Percentiles rank a stretch among this genome's conserved stretches.
phyloP scores from a whole-genome alignment of 2,113 vertebrate genomes.

The Pseudorhombus dupliciocellatus region DNA sequence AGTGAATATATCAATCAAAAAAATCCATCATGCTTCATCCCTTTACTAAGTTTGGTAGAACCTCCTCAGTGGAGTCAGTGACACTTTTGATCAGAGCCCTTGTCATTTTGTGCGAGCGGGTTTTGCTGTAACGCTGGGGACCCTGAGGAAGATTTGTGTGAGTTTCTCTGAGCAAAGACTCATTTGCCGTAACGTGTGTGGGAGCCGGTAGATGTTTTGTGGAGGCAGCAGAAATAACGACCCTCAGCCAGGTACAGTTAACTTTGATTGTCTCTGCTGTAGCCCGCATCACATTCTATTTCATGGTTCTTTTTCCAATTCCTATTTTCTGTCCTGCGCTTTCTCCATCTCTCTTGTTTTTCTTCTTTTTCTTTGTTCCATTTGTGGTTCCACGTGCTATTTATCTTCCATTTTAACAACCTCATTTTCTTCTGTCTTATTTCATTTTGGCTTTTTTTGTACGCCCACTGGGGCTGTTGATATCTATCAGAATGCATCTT shows the following conservation, averaged over 20 bases:
- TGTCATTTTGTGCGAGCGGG: too few relatives aligned
- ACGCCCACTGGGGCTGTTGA: background rate
- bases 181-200: slow-evolving; percentile 22
- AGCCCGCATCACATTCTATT: background rate
- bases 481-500: background rate
- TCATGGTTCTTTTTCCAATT: background rate
- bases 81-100: too few relatives aligned
- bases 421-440: background rate
- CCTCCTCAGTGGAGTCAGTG: too few relatives aligned
- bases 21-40: too few relatives aligned
- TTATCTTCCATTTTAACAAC: background rate
- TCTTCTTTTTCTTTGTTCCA: background rate
- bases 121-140: too few relatives aligned
- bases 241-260: background rate
- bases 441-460: background rate
- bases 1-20: too few relatives aligned
- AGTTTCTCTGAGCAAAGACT: background rate
- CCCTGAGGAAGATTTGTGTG: background rate
- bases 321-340: background rate
- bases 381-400: background rate
- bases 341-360: background rate
- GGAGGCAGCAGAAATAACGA: slow-evolving; percentile 29
- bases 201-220: slow-evolving; percentile 6
- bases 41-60: too few relatives aligned
- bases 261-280: slow-evolving; percentile 31